These are phyloP conservation scores for Atherinomorus stipes DNA, from an alignment of 2,113 vertebrate genomes.

Conservation along the genomic window DNA sequence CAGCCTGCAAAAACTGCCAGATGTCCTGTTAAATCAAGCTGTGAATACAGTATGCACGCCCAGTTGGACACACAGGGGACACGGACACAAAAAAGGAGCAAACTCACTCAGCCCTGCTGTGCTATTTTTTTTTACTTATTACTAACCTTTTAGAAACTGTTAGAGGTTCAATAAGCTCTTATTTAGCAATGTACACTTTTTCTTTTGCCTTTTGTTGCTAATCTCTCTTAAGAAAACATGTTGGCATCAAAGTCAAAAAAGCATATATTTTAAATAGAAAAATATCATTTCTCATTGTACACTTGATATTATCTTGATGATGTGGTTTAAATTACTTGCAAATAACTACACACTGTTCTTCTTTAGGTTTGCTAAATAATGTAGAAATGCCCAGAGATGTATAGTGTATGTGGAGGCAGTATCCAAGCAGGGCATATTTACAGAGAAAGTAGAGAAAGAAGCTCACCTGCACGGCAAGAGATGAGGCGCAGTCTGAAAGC, in stretches of 20 bases:
- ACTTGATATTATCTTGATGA: neutral
- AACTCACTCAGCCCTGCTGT: no score
- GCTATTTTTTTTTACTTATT: no score
- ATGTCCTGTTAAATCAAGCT: no score
- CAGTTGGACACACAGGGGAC: no score
- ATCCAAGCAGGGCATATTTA: neutral
- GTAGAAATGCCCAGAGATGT: neutral
- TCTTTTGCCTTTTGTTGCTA: no score
- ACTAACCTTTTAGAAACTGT: no score
- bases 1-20: no score
- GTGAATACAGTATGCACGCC: no score
- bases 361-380: neutral
- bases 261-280: no score
- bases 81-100: no score
- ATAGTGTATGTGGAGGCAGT: neutral
- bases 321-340: neutral
- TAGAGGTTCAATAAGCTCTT: neutral
- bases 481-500: conserved; percentile 96
- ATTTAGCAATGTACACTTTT: neutral
- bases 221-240: neutral
- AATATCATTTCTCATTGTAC: neutral
- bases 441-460: neutral
- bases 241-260: no score
- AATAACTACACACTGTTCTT: no score
- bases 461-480: conserved; percentile 96